Percentiles rank a stretch among this genome's conserved stretches.
phyloP scores from a whole-genome alignment of 2,888 invertebrate species.

The Diarsia dahlii region DNA sequence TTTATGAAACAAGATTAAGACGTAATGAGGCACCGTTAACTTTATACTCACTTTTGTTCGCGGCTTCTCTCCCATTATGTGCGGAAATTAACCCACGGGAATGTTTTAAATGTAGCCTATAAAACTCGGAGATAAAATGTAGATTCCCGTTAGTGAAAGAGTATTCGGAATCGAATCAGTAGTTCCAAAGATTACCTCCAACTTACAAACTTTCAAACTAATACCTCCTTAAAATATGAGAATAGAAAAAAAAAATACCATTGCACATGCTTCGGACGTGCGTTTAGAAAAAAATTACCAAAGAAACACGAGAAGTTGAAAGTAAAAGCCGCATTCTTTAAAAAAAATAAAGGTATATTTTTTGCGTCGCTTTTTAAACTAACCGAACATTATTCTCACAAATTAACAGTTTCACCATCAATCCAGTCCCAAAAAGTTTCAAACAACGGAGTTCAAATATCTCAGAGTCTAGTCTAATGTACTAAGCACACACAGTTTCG shows the following conservation, averaged over 20 bases:
- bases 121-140: too few species aligned
- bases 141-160: too few species aligned
- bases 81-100: too few species aligned
- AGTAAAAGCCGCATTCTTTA: neutral
- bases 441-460: neutral
- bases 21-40: neutral
- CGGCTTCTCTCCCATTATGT: too few species aligned
- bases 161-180: too few species aligned
- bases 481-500: constrained; percentile 4
- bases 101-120: too few species aligned
- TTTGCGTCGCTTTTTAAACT: neutral
- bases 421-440: neutral
- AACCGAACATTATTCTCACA: neutral
- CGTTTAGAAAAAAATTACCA: too few species aligned
- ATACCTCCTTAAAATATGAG: too few species aligned
- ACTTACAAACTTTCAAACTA: too few species aligned
- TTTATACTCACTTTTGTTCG: neutral
- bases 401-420: neutral
- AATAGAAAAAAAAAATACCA: too few species aligned
- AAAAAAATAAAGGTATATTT: neutral
- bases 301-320: neutral
- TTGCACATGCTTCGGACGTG: too few species aligned
- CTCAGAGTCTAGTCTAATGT: constrained; percentile 10
- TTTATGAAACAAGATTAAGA: neutral
- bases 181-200: too few species aligned